Evolutionary conservation across 2,797 vertebrate species (phyloP).

Genomic region (Astyanax mexicanus): DNA sequence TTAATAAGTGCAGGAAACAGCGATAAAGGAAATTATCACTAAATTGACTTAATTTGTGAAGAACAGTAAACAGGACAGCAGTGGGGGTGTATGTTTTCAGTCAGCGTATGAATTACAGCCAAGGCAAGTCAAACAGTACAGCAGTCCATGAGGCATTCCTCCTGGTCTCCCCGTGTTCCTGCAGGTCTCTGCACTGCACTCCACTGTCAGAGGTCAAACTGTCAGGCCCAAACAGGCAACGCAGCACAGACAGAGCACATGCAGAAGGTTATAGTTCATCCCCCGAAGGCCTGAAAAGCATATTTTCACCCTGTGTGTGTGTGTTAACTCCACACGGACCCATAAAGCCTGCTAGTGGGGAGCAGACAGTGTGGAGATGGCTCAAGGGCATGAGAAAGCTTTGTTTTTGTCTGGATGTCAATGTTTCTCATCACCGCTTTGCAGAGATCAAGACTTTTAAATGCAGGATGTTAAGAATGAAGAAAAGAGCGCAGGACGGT

Average conservation of each 20-base stretch:
- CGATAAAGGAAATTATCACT: background rate
- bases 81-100: background rate
- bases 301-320: slow-evolving; percentile 63
- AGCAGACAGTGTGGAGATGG: background rate
- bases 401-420: slow-evolving; percentile 35
- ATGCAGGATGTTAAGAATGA: slow-evolving; percentile 4
- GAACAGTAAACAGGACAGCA: background rate
- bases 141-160: slow-evolving; percentile 74
- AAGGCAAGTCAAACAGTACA: slow-evolving; percentile 61
- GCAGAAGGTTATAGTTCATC: slow-evolving; percentile 67
- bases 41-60: too few relatives aligned
- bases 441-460: slow-evolving; percentile 9
- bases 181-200: slow-evolving; percentile 48
- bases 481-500: background rate
- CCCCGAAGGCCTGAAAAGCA: slow-evolving; percentile 49
- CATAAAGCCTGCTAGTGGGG: slow-evolving; percentile 35
- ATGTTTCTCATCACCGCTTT: slow-evolving; percentile 1
- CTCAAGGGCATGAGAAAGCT: slow-evolving; percentile 34
- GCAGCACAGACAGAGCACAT: slow-evolving; percentile 61
- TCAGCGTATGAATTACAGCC: background rate
- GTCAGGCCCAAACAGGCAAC: slow-evolving; percentile 68
- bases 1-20: too few relatives aligned
- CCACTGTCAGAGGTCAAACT: slow-evolving; percentile 63
- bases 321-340: slow-evolving; percentile 53
- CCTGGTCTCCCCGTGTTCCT: slow-evolving; percentile 48